Conservation (phyloP, 1,140 invertebrate genomes). For the Oryctes rhinoceros region DNA sequence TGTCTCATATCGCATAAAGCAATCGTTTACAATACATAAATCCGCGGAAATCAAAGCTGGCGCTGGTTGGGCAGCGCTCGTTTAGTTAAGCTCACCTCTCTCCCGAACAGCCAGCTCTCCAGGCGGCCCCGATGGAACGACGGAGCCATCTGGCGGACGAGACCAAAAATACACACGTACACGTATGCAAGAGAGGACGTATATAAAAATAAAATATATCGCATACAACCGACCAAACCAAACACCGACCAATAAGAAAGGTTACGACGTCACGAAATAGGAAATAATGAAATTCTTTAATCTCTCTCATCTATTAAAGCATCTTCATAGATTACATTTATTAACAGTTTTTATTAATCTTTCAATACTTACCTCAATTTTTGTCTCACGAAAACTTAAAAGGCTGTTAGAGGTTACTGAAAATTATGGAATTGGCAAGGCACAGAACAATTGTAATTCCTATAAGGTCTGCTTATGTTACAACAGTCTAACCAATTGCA, state of each 20-base stretch:
- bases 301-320: too few species aligned
- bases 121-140: background rate
- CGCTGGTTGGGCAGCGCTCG: constrained; percentile 51
- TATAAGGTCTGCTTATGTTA: too few species aligned
- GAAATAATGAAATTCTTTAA: background rate
- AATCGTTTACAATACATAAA: constrained; percentile 63
- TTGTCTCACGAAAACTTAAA: too few species aligned
- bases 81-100: constrained; percentile 55
- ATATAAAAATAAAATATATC: constrained; percentile 9
- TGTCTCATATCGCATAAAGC: constrained; percentile 63
- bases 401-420: too few species aligned
- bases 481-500: too few species aligned
- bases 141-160: constrained; percentile 41
- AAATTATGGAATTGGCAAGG: too few species aligned
- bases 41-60: constrained; percentile 61
- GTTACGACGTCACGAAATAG: background rate
- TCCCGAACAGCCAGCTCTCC: constrained; percentile 39
- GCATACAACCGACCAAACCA: constrained; percentile 12
- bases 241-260: background rate
- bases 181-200: constrained; percentile 27
- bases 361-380: too few species aligned
- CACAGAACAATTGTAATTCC: too few species aligned
- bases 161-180: constrained; percentile 35
- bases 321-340: too few species aligned
- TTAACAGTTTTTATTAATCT: too few species aligned